Conservation (phyloP, 2,113 vertebrate species). For the Pangasianodon gigas region DNA sequence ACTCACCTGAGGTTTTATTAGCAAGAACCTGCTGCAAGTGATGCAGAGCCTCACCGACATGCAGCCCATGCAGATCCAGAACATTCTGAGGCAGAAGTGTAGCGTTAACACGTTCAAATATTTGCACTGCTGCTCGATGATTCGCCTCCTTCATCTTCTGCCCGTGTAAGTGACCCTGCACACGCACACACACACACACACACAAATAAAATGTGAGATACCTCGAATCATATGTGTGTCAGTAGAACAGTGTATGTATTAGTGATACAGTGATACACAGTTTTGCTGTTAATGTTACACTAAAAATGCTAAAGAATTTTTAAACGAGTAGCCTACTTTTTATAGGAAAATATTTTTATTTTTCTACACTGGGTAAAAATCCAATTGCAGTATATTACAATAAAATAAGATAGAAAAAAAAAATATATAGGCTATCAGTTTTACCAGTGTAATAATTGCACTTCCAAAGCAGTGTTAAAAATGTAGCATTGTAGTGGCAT, state of each 20-base stretch:
- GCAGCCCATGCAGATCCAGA: constrained; percentile 94
- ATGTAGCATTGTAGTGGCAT: not conserved
- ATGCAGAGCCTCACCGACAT: constrained; percentile 88
- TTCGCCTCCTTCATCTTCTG: constrained; percentile 92
- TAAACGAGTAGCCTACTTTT: not conserved
- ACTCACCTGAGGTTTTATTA: constrained; percentile 83
- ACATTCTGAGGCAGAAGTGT: constrained; percentile 89
- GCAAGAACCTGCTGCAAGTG: constrained; percentile 82
- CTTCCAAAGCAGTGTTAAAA: not conserved
- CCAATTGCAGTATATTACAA: not conserved
- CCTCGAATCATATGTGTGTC: not conserved
- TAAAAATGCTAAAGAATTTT: not conserved
- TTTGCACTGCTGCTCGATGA: constrained; percentile 84
- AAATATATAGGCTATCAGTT: not conserved
- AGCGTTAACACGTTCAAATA: constrained; percentile 88
- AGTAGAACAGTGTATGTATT: not conserved
- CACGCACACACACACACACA: not conserved
- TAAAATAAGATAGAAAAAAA: not conserved
- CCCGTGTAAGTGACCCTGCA: constrained; percentile 86
- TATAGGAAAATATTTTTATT: no score
- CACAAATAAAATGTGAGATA: not conserved
- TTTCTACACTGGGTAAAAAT: not conserved
- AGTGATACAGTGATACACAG: not conserved
- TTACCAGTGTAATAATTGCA: not conserved
- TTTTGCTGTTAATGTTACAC: not conserved